These are phyloP conservation scores for Anseranas semipalmata DNA, from an alignment of 2,113 vertebrate species.

Conservation along the genomic window DNA sequence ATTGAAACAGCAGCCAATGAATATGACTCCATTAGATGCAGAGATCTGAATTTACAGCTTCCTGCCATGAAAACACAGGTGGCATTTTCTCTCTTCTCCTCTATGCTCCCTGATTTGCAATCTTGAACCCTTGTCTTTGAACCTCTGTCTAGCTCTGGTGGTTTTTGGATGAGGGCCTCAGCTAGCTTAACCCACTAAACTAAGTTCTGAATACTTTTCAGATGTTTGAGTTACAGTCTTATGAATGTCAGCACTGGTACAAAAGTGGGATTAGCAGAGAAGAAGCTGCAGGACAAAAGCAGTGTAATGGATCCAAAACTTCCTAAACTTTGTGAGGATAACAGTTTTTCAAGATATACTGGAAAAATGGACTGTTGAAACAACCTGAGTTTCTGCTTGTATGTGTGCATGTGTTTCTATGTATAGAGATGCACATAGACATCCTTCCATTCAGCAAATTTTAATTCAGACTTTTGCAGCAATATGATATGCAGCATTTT, in stretches of 20 bases:
- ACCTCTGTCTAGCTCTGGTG: background rate
- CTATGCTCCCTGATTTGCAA: background rate
- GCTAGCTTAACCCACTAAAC: background rate
- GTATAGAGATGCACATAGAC: background rate
- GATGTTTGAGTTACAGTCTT: background rate
- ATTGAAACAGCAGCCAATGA: background rate
- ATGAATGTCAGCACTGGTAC: background rate
- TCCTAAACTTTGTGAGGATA: background rate
- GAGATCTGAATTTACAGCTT: background rate
- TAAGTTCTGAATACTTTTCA: background rate
- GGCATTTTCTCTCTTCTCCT: background rate
- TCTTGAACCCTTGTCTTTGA: background rate
- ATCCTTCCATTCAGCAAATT: background rate
- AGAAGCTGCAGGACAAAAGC: background rate
- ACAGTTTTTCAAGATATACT: background rate
- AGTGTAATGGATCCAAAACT: background rate
- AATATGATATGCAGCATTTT: background rate
- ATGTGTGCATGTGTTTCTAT: background rate
- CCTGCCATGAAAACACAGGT: fast-evolving
- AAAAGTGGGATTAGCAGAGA: background rate
- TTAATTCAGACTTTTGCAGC: background rate
- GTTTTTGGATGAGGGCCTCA: background rate
- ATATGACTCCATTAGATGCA: background rate
- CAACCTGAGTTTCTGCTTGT: background rate
- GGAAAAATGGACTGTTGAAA: background rate